Base-by-base conservation (phyloP, 2,113 vertebrate genomes). In the Cisticola juncidis region DNA sequence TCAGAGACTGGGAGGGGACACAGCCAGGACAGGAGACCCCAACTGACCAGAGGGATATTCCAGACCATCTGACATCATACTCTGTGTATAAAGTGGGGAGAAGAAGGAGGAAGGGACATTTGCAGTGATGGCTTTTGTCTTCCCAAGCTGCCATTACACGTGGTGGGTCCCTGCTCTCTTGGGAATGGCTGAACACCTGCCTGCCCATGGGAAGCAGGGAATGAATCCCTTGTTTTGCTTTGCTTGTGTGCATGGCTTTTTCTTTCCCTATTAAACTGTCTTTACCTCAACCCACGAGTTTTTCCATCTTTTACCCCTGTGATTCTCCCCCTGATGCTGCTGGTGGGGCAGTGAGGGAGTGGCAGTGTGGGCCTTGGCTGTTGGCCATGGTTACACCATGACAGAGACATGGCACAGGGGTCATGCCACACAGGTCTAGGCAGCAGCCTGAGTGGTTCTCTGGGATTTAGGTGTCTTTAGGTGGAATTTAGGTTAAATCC, bases 111-210 rank as follows among this genome's bases (percentile, higher is more conserved):
- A 35, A 9, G 18, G 13, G 1, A 26, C 2, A 1, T 25, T 40
- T 50, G 51, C 1, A 31, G 15, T 14, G 20, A 9, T 42, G 16
- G 8, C 0, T 0, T 48, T 50, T 85, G 20, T 50, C 20, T 66
- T 21, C 24, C 25, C 16, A 56, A 12, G 70, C 28, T 0, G 2
- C 19, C 29, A 14, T 5, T 22, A 1, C 1, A 2, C 0, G 3
- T 31, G 56, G 1, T 25, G 38, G 47, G 3, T 0, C 8, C 9
- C 4, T 48, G 35, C 50, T 47, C 23, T 56, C 14, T 19, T n/a
- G 58, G 2, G 28, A 3, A 40, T 33, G 28, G 48, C n/a, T 73
- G n/a, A 83, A 33, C 57, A 45, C 17, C 62, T n/a, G 69, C 48
- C 33, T n/a, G n/a, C 24, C 9, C 19, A 9, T 5, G 50, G 29